Evolutionary conservation across 2,888 invertebrate genomes (phyloP).

Genomic region (Dione juno): DNA sequence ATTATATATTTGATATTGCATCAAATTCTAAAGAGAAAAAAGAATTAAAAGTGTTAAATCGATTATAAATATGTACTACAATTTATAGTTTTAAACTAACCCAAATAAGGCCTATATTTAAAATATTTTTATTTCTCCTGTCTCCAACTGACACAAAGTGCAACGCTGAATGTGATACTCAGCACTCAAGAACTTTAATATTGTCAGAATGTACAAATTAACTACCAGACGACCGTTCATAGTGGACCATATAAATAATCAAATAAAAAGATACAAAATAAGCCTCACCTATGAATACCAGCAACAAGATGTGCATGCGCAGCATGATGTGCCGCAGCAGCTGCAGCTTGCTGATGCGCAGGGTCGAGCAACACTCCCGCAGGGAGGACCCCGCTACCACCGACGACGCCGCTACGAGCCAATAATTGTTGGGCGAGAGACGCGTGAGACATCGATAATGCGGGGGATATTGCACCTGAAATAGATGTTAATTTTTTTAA

Average conservation of each 20-base stretch:
- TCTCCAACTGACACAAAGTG: too few species aligned
- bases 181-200: too few species aligned
- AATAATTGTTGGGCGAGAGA: slow-evolving; percentile 77
- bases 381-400: slow-evolving; percentile 72
- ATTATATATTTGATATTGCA: too few species aligned
- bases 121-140: too few species aligned
- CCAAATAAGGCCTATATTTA: too few species aligned
- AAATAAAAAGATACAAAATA: neutral
- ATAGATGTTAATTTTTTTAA: slow-evolving; percentile 29
- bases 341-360: slow-evolving; percentile 78
- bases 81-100: too few species aligned
- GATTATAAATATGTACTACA: too few species aligned
- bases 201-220: too few species aligned
- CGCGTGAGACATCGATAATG: slow-evolving; percentile 86
- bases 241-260: neutral
- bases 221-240: too few species aligned
- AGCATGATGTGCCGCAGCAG: slow-evolving; percentile 77
- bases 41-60: too few species aligned
- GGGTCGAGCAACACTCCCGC: slow-evolving; percentile 76
- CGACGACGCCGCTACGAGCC: slow-evolving; percentile 75
- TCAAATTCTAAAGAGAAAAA: too few species aligned
- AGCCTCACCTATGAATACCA: slow-evolving; percentile 84
- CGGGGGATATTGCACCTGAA: slow-evolving; percentile 92
- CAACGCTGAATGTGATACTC: too few species aligned
- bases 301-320: slow-evolving; percentile 87